These are phyloP conservation scores for Pangasius larnaudii DNA, from an alignment of 2,797 vertebrate species.

Conservation along the genomic window DNA sequence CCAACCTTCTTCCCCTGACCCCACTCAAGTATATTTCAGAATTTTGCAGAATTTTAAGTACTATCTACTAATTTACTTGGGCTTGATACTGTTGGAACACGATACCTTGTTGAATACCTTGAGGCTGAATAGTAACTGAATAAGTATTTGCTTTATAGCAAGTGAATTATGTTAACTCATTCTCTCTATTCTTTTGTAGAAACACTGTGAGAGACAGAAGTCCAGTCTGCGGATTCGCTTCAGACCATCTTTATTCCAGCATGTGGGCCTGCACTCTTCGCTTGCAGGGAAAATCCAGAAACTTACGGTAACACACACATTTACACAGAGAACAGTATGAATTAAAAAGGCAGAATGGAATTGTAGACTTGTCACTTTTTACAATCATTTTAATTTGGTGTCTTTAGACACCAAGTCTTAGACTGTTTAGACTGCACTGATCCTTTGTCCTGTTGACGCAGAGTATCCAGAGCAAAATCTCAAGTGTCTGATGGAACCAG, in stretches of 20 bases:
- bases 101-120: background rate
- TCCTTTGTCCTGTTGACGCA: background rate
- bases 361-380: background rate
- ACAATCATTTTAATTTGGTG: background rate
- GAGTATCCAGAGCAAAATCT: background rate
- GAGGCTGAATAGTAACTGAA: background rate
- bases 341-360: background rate
- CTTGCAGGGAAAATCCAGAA: constrained; percentile 98
- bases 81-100: background rate
- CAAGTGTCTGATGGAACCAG: background rate
- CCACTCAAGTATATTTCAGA: background rate
- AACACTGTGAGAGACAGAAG: constrained; percentile 98
- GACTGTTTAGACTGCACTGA: background rate
- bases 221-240: constrained; percentile 94
- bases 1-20: background rate
- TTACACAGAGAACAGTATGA: background rate
- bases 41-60: background rate
- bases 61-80: background rate
- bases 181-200: constrained; percentile 72
- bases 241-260: constrained; percentile 95
- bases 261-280: constrained; percentile 96
- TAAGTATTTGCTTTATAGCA: background rate
- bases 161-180: background rate
- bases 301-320: constrained; percentile 84
- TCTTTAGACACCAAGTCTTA: background rate